phyloP scores from a whole-genome alignment of 2,888 invertebrate genomes.

The Protophormia terraenovae region DNA sequence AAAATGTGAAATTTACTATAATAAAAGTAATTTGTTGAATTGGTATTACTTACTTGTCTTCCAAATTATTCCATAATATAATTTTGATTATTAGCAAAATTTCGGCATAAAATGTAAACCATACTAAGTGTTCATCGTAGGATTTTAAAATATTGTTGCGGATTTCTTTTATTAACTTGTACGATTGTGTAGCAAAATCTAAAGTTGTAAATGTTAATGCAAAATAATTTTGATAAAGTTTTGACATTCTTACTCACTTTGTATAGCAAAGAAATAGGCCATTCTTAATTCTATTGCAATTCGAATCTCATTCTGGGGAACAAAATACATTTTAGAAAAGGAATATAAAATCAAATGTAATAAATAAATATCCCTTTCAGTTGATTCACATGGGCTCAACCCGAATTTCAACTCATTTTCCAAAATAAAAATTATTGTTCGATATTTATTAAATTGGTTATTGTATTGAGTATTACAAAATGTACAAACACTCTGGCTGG shows the following conservation, averaged over 20 bases:
- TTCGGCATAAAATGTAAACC: slow-evolving; percentile 67
- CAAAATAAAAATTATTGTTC: slow-evolving; percentile 55
- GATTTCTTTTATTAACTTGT: slow-evolving; percentile 66
- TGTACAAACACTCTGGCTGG: slow-evolving; percentile 54
- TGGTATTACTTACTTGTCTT: slow-evolving; percentile 65
- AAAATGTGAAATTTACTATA: too few relatives aligned
- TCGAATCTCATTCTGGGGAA: slow-evolving; percentile 68
- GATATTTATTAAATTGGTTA: slow-evolving; percentile 61
- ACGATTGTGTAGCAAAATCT: slow-evolving; percentile 71
- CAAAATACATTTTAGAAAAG: slow-evolving; percentile 65
- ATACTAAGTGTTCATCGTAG: slow-evolving; percentile 58
- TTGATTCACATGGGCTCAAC: slow-evolving; percentile 21
- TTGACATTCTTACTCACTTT: slow-evolving; percentile 67
- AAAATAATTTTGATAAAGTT: not conserved
- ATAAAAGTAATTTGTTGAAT: too few relatives aligned
- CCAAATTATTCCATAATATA: slow-evolving; percentile 63
- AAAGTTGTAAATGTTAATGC: not conserved
- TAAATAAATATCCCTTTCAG: slow-evolving; percentile 66
- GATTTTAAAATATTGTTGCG: slow-evolving; percentile 25
- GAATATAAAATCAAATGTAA: slow-evolving; percentile 69
- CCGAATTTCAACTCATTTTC: slow-evolving; percentile 58
- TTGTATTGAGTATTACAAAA: slow-evolving; percentile 65
- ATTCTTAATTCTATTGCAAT: slow-evolving; percentile 68
- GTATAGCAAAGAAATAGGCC: slow-evolving; percentile 69
- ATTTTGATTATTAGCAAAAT: slow-evolving; percentile 67